Base-by-base conservation (phyloP, 2,113 vertebrate genomes). In the Ciconia maguari region DNA sequence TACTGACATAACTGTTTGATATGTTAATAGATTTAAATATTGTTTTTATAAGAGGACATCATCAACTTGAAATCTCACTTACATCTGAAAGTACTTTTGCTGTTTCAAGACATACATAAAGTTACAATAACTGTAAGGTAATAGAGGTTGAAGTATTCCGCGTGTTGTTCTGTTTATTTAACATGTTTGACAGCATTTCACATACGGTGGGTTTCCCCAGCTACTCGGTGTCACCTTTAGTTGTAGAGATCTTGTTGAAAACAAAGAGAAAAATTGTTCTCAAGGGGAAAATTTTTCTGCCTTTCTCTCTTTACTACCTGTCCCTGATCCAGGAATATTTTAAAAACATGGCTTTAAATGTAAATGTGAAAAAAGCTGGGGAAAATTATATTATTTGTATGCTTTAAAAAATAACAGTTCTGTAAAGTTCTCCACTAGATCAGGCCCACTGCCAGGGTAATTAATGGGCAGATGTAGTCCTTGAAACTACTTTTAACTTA, bases 401-500 rank as follows among this genome's bases (percentile, higher is more conserved):
- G 42, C 16, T 83, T 92, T 18, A 10, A 78, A 93, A 81, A 75
- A 66, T 8, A 69, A 19, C 21, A 38, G 55, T 88, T 94, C 44
- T 81, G 17, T 89, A 22, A 89, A 87, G 19, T 91, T 89, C 44
- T 94, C 42, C 4, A 3, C 57, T 87, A 72, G 54, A 80, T 85
- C 65, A 91, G 87, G 66, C 70, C 44, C 32, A 36, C 44, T 58
- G 87, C 61, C 84, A 95, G 46, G 24, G 26, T 80, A 82, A 76
- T 94, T 82, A 64, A 68, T n/a, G 70, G 74, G 18, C 81, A 94
- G 66, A 89, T 93, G 70, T 78, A 79, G 51, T 91, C 70, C 81
- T 91, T 93, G 62, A 88, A 95, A 90, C 41, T 95, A 80, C 84
- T 91, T 95, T 85, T 91, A 94, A 91, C 66, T 95, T 58, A 66